Percentiles rank a stretch among this genome's conserved stretches.
These are phyloP conservation scores for Carterocephalus palaemon DNA, from an alignment of 2,888 invertebrate species.

Conservation along the genomic window DNA sequence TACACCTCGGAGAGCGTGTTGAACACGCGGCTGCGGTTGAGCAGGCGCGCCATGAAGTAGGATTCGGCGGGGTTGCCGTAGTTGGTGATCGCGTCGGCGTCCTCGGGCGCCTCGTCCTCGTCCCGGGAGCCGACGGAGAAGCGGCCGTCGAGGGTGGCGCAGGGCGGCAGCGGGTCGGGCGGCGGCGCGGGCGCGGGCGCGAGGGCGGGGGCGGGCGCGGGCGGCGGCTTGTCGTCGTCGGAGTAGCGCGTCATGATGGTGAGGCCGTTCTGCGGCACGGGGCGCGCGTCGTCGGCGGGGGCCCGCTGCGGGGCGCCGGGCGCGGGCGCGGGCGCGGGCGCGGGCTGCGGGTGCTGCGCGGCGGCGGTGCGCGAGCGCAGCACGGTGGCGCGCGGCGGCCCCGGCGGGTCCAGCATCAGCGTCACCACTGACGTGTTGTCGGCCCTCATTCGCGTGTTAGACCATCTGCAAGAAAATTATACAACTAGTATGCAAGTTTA, in stretches of 20 bases:
- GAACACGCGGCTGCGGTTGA: conserved; percentile 59
- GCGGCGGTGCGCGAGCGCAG: conserved; percentile 59
- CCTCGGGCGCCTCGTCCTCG: conserved; percentile 38
- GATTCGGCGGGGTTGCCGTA: conserved; percentile 74
- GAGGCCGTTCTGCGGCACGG: conserved; percentile 65
- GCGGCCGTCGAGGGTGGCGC: conserved; percentile 55
- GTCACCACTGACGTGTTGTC: conserved; percentile 97
- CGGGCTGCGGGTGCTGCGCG: conserved; percentile 37
- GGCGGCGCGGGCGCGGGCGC: conserved; percentile 38
- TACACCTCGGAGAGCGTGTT: conserved; percentile 67
- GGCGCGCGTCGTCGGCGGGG: conserved; percentile 29
- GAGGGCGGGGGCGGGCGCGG: conserved; percentile 37
- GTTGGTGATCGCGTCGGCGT: conserved; percentile 53
- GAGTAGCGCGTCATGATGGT: conserved; percentile 74
- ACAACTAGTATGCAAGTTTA: no score
- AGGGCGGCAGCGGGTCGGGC: conserved; percentile 57
- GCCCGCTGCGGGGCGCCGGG: conserved; percentile 32
- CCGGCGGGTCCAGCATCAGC: conserved; percentile 93
- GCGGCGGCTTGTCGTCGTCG: conserved; percentile 50
- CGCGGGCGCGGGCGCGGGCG: conserved; percentile 31
- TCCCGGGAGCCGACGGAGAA: conserved; percentile 44
- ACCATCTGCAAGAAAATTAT: conserved; percentile 89
- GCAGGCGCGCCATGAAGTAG: conserved; percentile 67
- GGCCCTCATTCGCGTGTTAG: conserved; percentile 90
- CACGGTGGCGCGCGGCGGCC: conserved; percentile 85